Base-by-base conservation (phyloP, 1,140 invertebrate species). In the Pomacea maculata region DNA sequence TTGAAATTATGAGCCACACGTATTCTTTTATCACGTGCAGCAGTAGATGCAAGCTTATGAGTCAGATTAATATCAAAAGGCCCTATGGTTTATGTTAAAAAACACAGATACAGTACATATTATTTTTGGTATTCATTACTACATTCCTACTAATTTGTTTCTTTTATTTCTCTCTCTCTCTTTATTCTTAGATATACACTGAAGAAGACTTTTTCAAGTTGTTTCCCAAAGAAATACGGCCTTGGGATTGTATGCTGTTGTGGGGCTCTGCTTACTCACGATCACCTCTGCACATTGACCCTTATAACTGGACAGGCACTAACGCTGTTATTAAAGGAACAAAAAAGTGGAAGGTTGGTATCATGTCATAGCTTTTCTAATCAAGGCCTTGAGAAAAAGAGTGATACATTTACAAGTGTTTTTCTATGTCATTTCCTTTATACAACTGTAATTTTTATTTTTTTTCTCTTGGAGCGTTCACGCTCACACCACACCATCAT, bases 241-340 rank as follows among this genome's bases (percentile, higher is more conserved):
- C 91, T 3, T 91, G 90, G 90, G 86, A 89, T 74, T 86, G 88
- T 67, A 87, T 90, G 86, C 76, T 91, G 67, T 78, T 91, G 25
- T 91, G 91, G 91, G 91, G 91, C 63, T 87, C 89, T 0, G 80
- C 85, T 7, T 82, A 87, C 83, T 91, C 90, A 10, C 82, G 88
- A 29, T 91, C 90, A 3, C 70, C 80, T 4, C 84, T 91, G 15
- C 91, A 91, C 76, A 91, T 91, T 76, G 91, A 91, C 78, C 91
- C 91, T 0, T 91, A 91, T 82, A 91, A 91, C 85, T 91, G 91
- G 91, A 91, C 91, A 17, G 91, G 89, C 12, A 90, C 89, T 10
- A 91, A 88, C 82, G 88, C 88, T 57, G 89, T 91, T 9, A 73
- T 91, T 10, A 85, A 82, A 74, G 91, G 90, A 15, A 75, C 67